These are phyloP conservation scores for Syngnathus floridae DNA, from an alignment of 2,113 vertebrate genomes.

Conservation along the genomic window DNA sequence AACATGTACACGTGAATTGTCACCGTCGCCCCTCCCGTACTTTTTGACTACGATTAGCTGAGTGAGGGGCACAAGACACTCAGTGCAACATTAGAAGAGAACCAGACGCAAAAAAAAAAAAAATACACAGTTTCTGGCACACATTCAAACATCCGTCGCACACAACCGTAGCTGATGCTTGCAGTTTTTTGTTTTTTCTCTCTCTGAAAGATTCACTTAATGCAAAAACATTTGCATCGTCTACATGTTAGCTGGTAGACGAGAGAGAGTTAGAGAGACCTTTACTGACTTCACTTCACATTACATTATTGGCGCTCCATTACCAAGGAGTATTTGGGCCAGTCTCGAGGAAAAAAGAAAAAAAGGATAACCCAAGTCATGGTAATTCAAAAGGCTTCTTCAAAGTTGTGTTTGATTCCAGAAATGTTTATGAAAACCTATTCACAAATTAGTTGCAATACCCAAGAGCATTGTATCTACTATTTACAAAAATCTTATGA, in stretches of 20 bases:
- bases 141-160: conserved; percentile 61
- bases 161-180: conserved; percentile 57
- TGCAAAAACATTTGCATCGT: conserved; percentile 63
- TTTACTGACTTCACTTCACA: conserved; percentile 93
- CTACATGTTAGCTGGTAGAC: conserved; percentile 71
- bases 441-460: no score
- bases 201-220: conserved; percentile 40
- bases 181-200: conserved; percentile 27
- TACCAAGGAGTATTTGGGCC: neutral
- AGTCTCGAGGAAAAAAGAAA: neutral
- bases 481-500: neutral
- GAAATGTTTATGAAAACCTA: no score
- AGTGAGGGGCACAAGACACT: conserved; percentile 87
- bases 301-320: conserved; percentile 85
- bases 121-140: conserved; percentile 52
- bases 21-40: conserved; percentile 76
- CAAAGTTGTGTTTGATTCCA: neutral
- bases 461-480: no score
- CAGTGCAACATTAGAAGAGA: conserved; percentile 95
- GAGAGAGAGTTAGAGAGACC: conserved; percentile 40
- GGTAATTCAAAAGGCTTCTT: neutral
- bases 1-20: conserved; percentile 97
- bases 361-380: neutral
- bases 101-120: conserved; percentile 66
- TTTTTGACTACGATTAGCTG: conserved; percentile 75